Evolutionary conservation across 2,113 vertebrate genomes (phyloP).

Genomic region (Pitta sordida): DNA sequence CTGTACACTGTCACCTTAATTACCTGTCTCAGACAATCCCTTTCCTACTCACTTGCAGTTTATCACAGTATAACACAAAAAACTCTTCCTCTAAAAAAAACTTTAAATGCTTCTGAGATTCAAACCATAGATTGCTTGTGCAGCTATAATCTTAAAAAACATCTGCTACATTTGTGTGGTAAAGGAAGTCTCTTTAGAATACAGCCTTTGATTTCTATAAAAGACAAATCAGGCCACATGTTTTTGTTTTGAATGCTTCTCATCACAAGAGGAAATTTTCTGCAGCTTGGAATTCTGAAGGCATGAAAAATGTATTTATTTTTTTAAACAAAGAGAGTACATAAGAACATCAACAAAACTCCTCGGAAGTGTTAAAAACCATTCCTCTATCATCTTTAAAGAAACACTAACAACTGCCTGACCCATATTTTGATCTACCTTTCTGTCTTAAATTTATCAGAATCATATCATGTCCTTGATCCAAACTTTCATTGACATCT

Average conservation of each 20-base stretch:
- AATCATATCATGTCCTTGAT: constrained; percentile 3
- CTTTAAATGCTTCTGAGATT: constrained; percentile 67
- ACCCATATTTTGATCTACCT: constrained; percentile 60
- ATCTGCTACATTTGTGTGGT: constrained; percentile 81
- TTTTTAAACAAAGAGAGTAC: constrained; percentile 66
- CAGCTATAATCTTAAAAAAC: constrained; percentile 75
- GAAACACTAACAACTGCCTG: background rate
- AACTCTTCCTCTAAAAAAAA: constrained; percentile 71
- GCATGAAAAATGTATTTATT: constrained; percentile 71
- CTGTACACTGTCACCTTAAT: constrained; percentile 41
- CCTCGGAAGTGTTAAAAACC: constrained; percentile 61
- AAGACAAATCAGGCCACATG: constrained; percentile 78
- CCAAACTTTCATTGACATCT: constrained; percentile 1
- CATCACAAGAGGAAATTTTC: constrained; percentile 80
- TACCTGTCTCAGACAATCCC: constrained; percentile 61
- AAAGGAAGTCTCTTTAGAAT: constrained; percentile 73
- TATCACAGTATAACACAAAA: constrained; percentile 52
- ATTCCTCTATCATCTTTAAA: constrained; percentile 54
- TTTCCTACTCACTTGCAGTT: constrained; percentile 34
- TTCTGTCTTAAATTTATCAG: constrained; percentile 11
- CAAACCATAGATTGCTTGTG: constrained; percentile 66
- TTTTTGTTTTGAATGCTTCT: constrained; percentile 79
- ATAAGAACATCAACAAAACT: constrained; percentile 67
- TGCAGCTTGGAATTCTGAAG: constrained; percentile 76
- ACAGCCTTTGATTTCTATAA: constrained; percentile 79